phyloP scores from a whole-genome alignment of 2,888 invertebrate species.

The Automeris io region DNA sequence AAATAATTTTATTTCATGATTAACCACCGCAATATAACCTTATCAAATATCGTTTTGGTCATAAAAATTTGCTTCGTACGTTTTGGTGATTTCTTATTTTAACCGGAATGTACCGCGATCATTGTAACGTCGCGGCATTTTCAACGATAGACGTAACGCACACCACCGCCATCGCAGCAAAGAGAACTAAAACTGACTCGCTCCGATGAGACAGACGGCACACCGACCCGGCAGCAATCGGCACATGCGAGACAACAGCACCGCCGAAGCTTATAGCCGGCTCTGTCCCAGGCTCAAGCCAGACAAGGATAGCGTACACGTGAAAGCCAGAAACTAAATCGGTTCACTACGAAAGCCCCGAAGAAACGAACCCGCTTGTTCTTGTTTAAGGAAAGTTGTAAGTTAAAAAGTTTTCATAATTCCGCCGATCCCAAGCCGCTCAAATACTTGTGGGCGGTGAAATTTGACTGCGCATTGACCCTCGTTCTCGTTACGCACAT shows the following conservation, averaged over 20 bases:
- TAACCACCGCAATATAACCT: conserved; percentile 61
- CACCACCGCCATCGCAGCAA: conserved; percentile 59
- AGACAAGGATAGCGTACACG: conserved; percentile 47
- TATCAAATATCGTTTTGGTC: conserved; percentile 64
- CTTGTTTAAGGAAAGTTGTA: conserved; percentile 65
- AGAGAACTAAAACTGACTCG: conserved; percentile 48
- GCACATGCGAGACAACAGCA: conserved; percentile 41
- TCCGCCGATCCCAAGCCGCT: conserved; percentile 52
- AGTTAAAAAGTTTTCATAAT: conserved; percentile 75
- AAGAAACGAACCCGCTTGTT: conserved; percentile 47
- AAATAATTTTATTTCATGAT: conserved; percentile 49
- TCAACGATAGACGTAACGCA: conserved; percentile 47
- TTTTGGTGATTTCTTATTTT: conserved; percentile 62
- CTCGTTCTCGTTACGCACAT: conserved; percentile 66
- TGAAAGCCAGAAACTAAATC: too few relatives aligned
- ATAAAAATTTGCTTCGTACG: conserved; percentile 56
- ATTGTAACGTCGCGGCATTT: conserved; percentile 41
- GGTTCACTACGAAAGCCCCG: conserved; percentile 39
- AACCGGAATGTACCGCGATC: conserved; percentile 59
- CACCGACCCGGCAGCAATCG: conserved; percentile 38
- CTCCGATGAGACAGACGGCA: conserved; percentile 18
- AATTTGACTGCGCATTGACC: conserved; percentile 64
- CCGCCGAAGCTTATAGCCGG: conserved; percentile 32
- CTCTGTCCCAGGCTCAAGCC: conserved; percentile 25
- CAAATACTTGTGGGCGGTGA: conserved; percentile 55